These are phyloP conservation scores for Odontamblyopus lacepedii DNA, from an alignment of 2,797 vertebrate species.

Conservation along the genomic window DNA sequence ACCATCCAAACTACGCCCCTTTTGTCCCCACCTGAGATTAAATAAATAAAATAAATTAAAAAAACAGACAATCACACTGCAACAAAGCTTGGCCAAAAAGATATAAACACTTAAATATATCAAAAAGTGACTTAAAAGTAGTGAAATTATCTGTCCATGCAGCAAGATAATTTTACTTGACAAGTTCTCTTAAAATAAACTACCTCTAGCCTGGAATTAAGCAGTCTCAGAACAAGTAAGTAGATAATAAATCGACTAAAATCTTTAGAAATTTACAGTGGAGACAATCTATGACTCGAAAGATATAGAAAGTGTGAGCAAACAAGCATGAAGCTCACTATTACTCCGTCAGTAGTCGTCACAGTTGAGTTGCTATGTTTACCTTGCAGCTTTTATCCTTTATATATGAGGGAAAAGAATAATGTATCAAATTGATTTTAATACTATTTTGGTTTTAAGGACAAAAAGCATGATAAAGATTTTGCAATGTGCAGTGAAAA, in stretches of 20 bases:
- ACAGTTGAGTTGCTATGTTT: conserved; percentile 13
- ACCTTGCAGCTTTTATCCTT: conserved; percentile 14
- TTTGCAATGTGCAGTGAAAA: not conserved
- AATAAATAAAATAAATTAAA: not conserved
- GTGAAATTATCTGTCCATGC: no score
- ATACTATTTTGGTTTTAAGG: conserved; percentile 23
- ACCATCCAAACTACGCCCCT: conserved; percentile 47
- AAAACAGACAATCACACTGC: conserved; percentile 39
- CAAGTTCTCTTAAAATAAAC: no score
- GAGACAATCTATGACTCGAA: conserved; percentile 26
- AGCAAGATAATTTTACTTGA: no score
- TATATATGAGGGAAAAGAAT: conserved; percentile 8
- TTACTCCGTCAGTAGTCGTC: conserved; percentile 7
- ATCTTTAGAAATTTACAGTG: no score
- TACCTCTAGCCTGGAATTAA: no score
- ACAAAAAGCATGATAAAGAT: not conserved
- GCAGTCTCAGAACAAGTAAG: no score
- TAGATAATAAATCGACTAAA: no score
- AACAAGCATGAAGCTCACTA: not conserved
- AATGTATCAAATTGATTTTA: conserved; percentile 27
- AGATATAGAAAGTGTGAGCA: not conserved
- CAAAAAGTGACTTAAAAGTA: no score
- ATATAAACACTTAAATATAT: no score
- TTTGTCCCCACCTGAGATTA: conserved; percentile 68
- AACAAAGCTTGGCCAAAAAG: no score